Base-by-base conservation (phyloP, 2,888 invertebrate species). In the Malacosoma neustria region DNA sequence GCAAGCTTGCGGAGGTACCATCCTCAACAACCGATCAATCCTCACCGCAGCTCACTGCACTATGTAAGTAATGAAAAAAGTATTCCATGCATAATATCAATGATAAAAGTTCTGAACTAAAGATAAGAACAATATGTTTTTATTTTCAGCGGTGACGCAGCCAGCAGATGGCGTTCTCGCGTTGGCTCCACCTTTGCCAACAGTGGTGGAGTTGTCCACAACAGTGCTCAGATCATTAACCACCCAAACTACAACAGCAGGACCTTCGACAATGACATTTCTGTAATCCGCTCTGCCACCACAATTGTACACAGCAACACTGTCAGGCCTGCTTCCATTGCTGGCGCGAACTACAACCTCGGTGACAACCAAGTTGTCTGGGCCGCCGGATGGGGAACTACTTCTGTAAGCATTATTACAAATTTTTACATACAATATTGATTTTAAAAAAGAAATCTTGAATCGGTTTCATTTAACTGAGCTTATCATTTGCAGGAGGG, bases 321-420 rank as follows among this genome's bases (percentile, higher is more conserved):
- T 15, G 49, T 56, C 2, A 49, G 48, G 9, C 36, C 63, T 0
- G 69, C 46, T 9, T 40, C 42, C 3, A 55, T 69, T 3, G 65
- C 66, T 34, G 59, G 67, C 1, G 11, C 52, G 1, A 64, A 56
- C 38, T 71, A 65, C 39, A 45, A 46, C 11, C 36, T 70, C 2
- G 45, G 35, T 9, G 72, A 74, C 33, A 57, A 63, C 34, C 48
- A 55, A 35, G 51, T 39, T 2, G 72, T 72, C 3, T 65, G 59
- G 58, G 64, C 67, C 11, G 49, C 61, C 29, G 87, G 87, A 42
- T 85, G 82, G 81, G 81, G 82, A 3, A 44, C 48, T 1, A 66
- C 54, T 22, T 45, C 50, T 34, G 72, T 74, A 40, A n/a, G n/a
- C n/a, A n/a, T n/a, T n/a, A n/a, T n/a, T n/a, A n/a, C n/a, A n/a